Conservation (phyloP, 2,888 invertebrate genomes). For the Oscheius sp. region DNA sequence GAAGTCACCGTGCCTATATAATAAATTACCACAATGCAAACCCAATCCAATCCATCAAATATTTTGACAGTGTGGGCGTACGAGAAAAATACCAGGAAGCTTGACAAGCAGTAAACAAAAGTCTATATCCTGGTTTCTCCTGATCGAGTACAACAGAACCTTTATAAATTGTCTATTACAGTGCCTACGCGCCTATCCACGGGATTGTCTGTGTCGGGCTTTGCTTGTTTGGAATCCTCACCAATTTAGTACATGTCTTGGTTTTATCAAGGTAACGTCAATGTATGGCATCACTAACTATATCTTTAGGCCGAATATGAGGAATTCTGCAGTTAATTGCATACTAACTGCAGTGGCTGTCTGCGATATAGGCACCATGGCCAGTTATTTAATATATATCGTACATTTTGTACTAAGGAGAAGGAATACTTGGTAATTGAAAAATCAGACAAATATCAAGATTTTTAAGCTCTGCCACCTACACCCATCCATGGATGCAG, state of each 20-base stretch:
- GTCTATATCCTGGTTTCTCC: no score
- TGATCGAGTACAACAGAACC: neutral
- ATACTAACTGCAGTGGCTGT: constrained; percentile 69
- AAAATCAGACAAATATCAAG: neutral
- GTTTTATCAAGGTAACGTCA: constrained; percentile 58
- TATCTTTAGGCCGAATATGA: constrained; percentile 51
- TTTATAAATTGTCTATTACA: constrained; percentile 36
- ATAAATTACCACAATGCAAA: neutral
- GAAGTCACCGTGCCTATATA: no score
- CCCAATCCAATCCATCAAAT: neutral
- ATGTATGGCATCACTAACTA: neutral
- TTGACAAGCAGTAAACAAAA: no score
- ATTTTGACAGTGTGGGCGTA: no score
- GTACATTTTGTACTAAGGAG: constrained; percentile 64
- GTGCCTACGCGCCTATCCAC: constrained; percentile 68
- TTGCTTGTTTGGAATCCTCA: constrained; percentile 69
- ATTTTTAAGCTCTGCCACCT: constrained; percentile 58
- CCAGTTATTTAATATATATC: constrained; percentile 67
- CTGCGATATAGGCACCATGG: constrained; percentile 71
- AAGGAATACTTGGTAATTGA: constrained; percentile 48
- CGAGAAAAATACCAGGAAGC: no score
- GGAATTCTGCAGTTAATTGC: constrained; percentile 65
- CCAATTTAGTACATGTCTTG: constrained; percentile 68
- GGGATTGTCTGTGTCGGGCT: constrained; percentile 68
- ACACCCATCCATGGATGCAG: constrained; percentile 67